These are phyloP conservation scores for Diglossa cyanea DNA, from an alignment of 2,797 vertebrate genomes.

Conservation along the genomic window DNA sequence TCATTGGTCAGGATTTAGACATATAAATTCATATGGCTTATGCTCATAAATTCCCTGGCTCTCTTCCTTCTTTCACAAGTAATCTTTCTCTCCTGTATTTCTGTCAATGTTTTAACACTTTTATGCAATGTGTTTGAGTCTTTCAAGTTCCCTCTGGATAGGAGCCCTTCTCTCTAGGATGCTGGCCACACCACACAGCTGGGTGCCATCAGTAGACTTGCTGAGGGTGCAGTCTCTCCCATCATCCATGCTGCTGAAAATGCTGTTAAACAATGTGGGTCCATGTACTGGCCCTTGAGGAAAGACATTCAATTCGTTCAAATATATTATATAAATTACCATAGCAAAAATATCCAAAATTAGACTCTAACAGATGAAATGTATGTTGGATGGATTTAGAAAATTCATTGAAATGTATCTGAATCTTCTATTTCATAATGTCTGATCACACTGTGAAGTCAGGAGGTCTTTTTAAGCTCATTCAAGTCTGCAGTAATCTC, in stretches of 20 bases:
- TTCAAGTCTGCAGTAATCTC: background rate
- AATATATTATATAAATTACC: background rate
- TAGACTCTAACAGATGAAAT: background rate
- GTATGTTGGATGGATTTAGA: background rate
- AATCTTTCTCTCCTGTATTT: background rate
- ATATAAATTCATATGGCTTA: background rate
- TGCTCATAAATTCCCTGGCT: background rate
- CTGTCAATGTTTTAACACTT: background rate
- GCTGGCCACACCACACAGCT: background rate
- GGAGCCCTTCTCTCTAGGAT: background rate
- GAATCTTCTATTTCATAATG: background rate
- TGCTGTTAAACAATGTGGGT: accelerated
- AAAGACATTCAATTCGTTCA: background rate
- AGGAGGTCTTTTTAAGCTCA: background rate
- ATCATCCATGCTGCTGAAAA: background rate
- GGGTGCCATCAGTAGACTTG: background rate
- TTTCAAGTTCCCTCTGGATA: background rate
- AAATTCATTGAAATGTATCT: background rate
- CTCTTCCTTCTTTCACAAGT: background rate
- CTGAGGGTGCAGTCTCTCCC: background rate
- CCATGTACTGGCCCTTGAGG: background rate
- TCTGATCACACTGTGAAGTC: background rate
- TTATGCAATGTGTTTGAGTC: background rate
- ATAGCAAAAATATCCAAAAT: background rate
- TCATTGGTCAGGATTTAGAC: background rate